Base-by-base conservation (phyloP, 2,888 invertebrate genomes). In the Lithophane leautieri region DNA sequence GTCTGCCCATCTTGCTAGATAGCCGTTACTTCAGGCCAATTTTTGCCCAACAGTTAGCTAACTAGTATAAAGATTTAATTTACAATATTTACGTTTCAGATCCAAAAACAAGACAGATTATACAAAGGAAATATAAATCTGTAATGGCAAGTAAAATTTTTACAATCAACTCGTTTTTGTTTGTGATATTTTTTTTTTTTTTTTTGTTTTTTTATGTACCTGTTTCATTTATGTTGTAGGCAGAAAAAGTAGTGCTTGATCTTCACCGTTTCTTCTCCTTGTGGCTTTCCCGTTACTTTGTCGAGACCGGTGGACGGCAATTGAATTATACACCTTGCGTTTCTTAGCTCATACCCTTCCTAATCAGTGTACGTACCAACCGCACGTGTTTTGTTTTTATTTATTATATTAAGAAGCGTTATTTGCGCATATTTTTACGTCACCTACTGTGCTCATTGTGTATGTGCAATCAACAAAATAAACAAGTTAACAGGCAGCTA, bases 111-210 rank as follows among this genome's bases (percentile, higher is more conserved):
- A 97, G 99, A 92, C 99, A 99, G 97, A 98, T 99, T 89, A 98
- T 99, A 92, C 99, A 99, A 96, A 97, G 99, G 93, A 99, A 98
- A 97, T 99, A 99, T 97, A 99, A 99, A 97, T 99, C 99, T 72
- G 98, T 98, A 90, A 99, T 99, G 99, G 99, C 99, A 97, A 98
- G 98, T 97, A 80, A 19, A 34, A 28, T 8, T 71, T 66, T 50
- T 50, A 19, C 9, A 58, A 52, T 42, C 19, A 40, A 28, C 8
- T 61, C 19, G 8, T 56, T 58, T 44, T 68, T 68, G 22, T 73
- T 66, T 58, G 40, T 71, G 72, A 65, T 47, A 58, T 80, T 90
- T 86, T 75, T 74, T 58, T 76, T 88, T 88, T 84, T 92, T 76
- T 4, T 19, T 78, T 62, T 78, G 56, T 34, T 25, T 60, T 40